A percentile compares a stretch with the other conserved stretches of the same genome.
These are phyloP conservation scores for Antrozous pallidus DNA, from an alignment of 2,797 vertebrate genomes.

Conservation along the genomic window DNA sequence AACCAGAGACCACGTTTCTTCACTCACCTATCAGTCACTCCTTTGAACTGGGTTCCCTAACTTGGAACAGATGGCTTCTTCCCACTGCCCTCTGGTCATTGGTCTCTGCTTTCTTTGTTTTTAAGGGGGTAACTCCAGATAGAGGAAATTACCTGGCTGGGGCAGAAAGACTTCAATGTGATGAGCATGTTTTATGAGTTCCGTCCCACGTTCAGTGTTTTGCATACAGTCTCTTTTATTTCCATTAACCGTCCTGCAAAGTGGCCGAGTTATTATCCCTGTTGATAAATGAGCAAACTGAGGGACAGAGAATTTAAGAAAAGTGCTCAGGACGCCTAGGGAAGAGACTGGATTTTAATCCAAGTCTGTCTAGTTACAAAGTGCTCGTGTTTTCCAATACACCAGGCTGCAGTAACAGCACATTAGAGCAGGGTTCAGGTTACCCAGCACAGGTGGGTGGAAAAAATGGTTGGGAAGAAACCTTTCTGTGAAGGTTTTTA, in stretches of 20 bases:
- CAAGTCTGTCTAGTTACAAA: not conserved
- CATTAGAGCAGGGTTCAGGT: not conserved
- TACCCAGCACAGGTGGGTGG: slow-evolving; percentile 33
- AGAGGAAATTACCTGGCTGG: not conserved
- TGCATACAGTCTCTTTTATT: not conserved
- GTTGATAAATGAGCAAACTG: not conserved
- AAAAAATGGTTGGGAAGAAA: slow-evolving; percentile 25
- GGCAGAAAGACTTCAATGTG: not conserved
- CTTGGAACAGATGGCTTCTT: not conserved
- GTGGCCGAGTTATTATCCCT: not conserved
- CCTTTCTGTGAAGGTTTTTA: slow-evolving; percentile 23
- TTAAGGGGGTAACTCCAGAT: not conserved
- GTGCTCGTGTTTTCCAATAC: not conserved
- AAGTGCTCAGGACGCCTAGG: not conserved
- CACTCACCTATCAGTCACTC: not conserved
- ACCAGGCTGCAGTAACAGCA: not conserved
- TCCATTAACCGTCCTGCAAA: not conserved
- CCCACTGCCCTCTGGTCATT: not conserved
- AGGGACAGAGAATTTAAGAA: not conserved
- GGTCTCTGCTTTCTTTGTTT: not conserved
- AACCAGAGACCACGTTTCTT: not conserved
- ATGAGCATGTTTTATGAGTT: not conserved
- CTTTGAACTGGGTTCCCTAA: not conserved
- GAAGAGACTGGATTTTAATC: slow-evolving; percentile 6
- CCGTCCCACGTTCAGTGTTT: not conserved